phyloP scores from a whole-genome alignment of 2,113 vertebrate genomes.

The Scophthalmus maximus region DNA sequence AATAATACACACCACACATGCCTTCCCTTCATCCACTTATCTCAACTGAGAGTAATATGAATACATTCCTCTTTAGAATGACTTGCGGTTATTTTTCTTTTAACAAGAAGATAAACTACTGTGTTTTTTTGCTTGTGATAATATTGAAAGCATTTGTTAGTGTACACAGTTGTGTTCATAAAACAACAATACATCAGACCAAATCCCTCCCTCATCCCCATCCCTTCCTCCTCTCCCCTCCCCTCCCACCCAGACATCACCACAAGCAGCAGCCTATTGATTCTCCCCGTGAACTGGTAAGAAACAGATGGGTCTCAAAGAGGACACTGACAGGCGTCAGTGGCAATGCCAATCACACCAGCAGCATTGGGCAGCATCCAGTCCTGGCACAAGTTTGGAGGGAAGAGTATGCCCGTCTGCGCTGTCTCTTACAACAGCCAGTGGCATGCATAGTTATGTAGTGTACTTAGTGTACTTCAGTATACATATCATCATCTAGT shows the following conservation, averaged over 20 bases:
- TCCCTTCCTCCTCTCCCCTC: neutral
- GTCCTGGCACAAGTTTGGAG: neutral
- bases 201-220: neutral
- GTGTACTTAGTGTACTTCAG: neutral
- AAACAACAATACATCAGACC: slow-evolving; percentile 4
- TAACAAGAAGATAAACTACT: slow-evolving; percentile 1
- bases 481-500: neutral
- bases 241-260: neutral
- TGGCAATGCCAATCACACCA: neutral
- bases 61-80: neutral
- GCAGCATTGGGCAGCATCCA: neutral
- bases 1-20: slow-evolving; percentile 10
- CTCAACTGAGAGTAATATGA: neutral
- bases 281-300: neutral
- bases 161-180: neutral
- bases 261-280: neutral
- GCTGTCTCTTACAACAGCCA: neutral
- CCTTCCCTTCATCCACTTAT: neutral
- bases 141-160: neutral
- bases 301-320: neutral
- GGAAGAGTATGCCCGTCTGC: neutral
- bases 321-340: neutral
- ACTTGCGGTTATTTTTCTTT: slow-evolving; percentile 17
- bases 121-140: slow-evolving; percentile 1
- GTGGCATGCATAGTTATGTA: too few species aligned